phyloP scores from a whole-genome alignment of 2,888 invertebrate genomes.

The Drosophila mayaguana region DNA sequence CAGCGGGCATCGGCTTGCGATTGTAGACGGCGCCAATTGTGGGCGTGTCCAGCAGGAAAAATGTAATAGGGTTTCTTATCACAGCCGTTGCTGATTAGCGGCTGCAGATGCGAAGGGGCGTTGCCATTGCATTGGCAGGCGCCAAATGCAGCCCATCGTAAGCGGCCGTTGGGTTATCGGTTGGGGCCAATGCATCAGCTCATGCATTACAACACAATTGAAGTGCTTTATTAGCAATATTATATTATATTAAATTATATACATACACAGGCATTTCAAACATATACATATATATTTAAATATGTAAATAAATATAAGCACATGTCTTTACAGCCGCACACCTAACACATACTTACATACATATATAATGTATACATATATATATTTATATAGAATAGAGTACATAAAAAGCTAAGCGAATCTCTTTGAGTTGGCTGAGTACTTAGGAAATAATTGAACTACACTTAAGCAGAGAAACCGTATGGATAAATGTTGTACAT shows the following conservation, averaged over 20 bases:
- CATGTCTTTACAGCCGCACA: constrained; percentile 60
- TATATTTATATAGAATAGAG: constrained; percentile 13
- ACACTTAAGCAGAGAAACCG: constrained; percentile 42
- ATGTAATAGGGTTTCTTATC: constrained; percentile 21
- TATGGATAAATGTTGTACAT: constrained; percentile 59
- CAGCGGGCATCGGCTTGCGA: constrained; percentile 14
- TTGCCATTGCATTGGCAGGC: constrained; percentile 33
- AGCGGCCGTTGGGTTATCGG: constrained; percentile 45
- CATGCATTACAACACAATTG: background rate
- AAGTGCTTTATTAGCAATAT: constrained; percentile 42
- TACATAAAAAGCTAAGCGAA: constrained; percentile 23
- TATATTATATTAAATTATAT: no score
- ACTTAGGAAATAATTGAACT: constrained; percentile 64
- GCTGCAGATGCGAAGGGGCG: constrained; percentile 57
- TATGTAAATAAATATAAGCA: constrained; percentile 32
- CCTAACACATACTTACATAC: constrained; percentile 33
- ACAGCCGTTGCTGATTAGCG: constrained; percentile 47
- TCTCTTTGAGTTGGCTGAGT: constrained; percentile 32
- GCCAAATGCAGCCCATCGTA: constrained; percentile 12
- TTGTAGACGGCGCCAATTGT: constrained; percentile 61
- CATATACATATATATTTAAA: constrained; percentile 24
- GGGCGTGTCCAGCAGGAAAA: constrained; percentile 60
- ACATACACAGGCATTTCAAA: background rate
- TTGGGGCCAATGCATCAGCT: constrained; percentile 18
- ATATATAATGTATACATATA: constrained; percentile 13